Conservation (phyloP, 2,113 vertebrate species). For the Cyanoderma ruficeps region DNA sequence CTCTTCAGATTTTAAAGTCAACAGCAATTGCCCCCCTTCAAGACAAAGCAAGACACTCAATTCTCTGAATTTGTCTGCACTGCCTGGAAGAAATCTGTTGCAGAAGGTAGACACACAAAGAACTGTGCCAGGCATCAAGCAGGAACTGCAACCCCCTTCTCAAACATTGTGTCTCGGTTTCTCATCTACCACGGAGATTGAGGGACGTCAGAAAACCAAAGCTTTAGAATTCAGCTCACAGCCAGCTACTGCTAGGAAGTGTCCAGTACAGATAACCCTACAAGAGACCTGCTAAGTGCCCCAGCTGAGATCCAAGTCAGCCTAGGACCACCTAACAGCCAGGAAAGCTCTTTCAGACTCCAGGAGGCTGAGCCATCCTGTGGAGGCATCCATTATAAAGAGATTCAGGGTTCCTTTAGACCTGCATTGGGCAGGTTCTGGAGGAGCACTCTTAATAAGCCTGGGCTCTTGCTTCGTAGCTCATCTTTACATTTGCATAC, state of each 20-base stretch:
- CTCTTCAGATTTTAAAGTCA: not conserved
- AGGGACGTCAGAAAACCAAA: rapidly evolving
- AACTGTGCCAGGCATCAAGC: not conserved
- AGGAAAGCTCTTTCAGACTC: not conserved
- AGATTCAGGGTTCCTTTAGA: not conserved
- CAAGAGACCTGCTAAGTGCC: not conserved
- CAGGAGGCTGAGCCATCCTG: not conserved
- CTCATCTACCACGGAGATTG: not conserved
- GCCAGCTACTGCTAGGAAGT: rapidly evolving
- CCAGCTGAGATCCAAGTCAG: not conserved
- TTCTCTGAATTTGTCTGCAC: not conserved
- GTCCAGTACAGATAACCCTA: not conserved
- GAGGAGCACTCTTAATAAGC: not conserved
- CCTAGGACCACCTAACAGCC: not conserved
- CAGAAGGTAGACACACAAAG: not conserved
- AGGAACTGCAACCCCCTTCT: not conserved
- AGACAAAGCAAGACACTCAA: not conserved
- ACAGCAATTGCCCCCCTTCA: not conserved
- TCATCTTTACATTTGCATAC: not conserved
- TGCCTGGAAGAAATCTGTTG: not conserved
- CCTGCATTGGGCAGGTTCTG: not conserved
- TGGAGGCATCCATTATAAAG: not conserved
- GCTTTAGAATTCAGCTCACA: not conserved
- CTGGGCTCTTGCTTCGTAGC: not conserved
- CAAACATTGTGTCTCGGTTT: not conserved